Conservation (phyloP, 2,113 vertebrate species). For the Scatophagus argus region DNA sequence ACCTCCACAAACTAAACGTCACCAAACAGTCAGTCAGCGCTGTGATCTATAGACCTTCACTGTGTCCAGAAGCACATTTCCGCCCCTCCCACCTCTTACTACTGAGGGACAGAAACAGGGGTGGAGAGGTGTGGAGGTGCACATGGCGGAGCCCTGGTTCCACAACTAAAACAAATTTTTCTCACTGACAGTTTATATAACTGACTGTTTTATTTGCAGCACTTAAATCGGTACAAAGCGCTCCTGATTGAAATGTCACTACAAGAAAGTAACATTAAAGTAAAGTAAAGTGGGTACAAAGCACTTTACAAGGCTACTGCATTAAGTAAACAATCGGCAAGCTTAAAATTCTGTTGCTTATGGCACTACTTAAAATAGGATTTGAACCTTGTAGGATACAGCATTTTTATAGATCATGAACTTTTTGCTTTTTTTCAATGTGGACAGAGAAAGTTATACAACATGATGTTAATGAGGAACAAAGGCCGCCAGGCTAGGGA, state of each 20-base stretch:
- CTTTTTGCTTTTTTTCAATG: no score
- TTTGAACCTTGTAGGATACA: no score
- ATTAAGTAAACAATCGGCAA: neutral
- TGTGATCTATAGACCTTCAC: conserved; percentile 66
- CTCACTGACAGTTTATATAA: no score
- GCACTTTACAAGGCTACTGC: neutral
- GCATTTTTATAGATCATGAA: no score
- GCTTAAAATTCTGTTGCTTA: neutral
- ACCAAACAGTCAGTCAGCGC: neutral
- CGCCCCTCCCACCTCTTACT: conserved; percentile 6
- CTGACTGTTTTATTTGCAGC: neutral
- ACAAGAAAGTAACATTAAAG: neutral
- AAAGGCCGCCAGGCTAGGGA: no score
- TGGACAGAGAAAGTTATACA: no score
- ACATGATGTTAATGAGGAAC: no score
- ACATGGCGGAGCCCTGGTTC: neutral
- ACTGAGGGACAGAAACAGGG: conserved; percentile 23
- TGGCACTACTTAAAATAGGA: neutral
- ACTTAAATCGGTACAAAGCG: neutral
- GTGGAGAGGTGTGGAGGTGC: conserved; percentile 29
- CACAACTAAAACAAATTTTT: neutral
- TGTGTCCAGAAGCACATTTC: conserved; percentile 16
- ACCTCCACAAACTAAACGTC: conserved; percentile 6
- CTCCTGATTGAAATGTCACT: neutral
- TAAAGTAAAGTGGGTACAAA: neutral